A percentile compares a stretch with the other conserved stretches of the same genome.
Conservation (phyloP, 2,113 vertebrate species). For the Bufo gargarizans region DNA sequence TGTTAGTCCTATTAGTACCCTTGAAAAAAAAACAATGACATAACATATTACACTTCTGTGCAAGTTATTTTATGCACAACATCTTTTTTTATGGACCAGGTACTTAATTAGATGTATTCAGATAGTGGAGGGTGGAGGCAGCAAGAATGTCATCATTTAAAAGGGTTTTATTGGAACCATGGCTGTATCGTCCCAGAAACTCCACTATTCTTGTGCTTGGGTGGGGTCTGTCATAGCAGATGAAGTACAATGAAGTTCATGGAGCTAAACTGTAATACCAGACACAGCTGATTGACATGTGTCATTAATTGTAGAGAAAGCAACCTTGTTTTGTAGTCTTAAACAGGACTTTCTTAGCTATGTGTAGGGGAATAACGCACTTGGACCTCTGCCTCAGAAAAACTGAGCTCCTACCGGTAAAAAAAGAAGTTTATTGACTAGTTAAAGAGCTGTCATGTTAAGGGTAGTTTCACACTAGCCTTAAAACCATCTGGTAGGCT, state of each 20-base stretch:
- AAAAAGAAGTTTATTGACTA: not conserved
- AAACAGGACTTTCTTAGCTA: not conserved
- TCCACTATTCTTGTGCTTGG: too few relatives aligned
- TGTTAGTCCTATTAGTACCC: not conserved
- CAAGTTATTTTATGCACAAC: not conserved
- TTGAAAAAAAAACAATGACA: not conserved
- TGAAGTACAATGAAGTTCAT: too few relatives aligned
- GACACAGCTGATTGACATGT: not conserved
- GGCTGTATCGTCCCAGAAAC: not conserved
- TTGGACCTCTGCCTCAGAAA: not conserved
- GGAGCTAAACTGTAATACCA: not conserved
- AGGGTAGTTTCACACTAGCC: too few relatives aligned
- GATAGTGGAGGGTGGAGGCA: too few relatives aligned
- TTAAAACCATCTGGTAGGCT: too few relatives aligned
- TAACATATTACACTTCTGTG: not conserved
- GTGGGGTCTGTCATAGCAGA: too few relatives aligned
- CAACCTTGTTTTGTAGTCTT: not conserved
- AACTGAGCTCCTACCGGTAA: not conserved
- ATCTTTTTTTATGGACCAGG: not conserved
- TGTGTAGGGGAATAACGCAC: not conserved
- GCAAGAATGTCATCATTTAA: too few relatives aligned
- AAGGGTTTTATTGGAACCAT: too few relatives aligned
- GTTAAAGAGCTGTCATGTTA: not conserved
- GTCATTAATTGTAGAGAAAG: too few relatives aligned
- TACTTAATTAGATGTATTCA: too few relatives aligned